Base-by-base conservation (phyloP, 2,797 vertebrate genomes). In the Gymnopithys bicolor region DNA sequence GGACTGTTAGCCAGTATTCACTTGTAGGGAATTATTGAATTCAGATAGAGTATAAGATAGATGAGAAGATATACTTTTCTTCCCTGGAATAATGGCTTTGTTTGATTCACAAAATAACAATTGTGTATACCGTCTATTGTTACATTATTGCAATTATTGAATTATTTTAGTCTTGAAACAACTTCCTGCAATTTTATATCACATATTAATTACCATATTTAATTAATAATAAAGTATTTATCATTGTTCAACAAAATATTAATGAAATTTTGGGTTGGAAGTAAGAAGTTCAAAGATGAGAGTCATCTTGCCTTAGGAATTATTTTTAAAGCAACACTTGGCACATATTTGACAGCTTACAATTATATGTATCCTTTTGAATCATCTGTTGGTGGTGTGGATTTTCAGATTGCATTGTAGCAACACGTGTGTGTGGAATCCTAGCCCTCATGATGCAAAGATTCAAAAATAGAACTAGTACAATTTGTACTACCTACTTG, bases 401-500 rank as follows among this genome's bases (percentile, higher is more conserved):
- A 66, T 71, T 87, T 94, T 66, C 82, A 63, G 49, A 53, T 32
- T 6, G 5, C 32, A 77, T 32, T 77, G 81, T 92, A 77, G 52
- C 56, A 82, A 11, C 0, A 1, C 21, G 21, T 14, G 24, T 82
- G 71, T 62, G 23, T 90, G 82, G 68, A 92, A 87, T 85, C 39
- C 70, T 71, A 89, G 53, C 60, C 49, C 22, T 67, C 55, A 15
- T 58, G 39, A 49, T 86, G 22, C 24, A 78, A 87, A 87, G 69
- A 93, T 94, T 96, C 48, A 91, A 46, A 93, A 92, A 96, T n/a
- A 90, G 78, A 94, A 89, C 35, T 0, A 1, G 19, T 95, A 78
- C 66, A 92, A 88, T 94, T 94, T 94, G 94, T 88, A 53, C 88
- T 89, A 43, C 45, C 51, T 90, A 17, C 93, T 87, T 69, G 86